Percentiles rank a stretch among this genome's conserved stretches.
Conservation (phyloP, 2,888 invertebrate genomes). For the Melipona bicolor region DNA sequence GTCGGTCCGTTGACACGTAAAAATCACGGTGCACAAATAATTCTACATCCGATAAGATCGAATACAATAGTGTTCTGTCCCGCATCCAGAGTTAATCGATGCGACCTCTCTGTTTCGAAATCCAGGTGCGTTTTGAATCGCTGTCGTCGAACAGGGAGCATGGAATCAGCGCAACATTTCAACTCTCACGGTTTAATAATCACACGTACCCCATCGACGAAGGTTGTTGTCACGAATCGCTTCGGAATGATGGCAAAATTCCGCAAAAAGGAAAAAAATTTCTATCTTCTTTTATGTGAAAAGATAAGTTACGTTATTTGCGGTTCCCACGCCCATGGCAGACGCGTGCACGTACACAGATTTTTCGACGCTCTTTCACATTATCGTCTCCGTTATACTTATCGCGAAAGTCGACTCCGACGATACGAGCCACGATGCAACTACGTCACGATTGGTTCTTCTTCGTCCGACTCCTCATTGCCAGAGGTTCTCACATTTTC, state of each 20-base stretch:
- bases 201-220: slow-evolving; percentile 22
- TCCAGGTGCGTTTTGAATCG: slow-evolving; percentile 30
- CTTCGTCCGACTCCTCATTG: slow-evolving; percentile 39
- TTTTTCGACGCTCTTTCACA: slow-evolving; percentile 64
- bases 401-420: slow-evolving; percentile 67
- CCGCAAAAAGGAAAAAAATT: slow-evolving; percentile 42
- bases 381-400: slow-evolving; percentile 64
- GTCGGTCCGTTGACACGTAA: slow-evolving; percentile 15
- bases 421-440: slow-evolving; percentile 58
- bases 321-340: slow-evolving; percentile 68
- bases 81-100: slow-evolving; percentile 50
- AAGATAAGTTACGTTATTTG: slow-evolving; percentile 67
- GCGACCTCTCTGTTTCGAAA: slow-evolving; percentile 49
- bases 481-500: slow-evolving; percentile 55
- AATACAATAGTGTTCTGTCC: slow-evolving; percentile 46
- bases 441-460: slow-evolving; percentile 53
- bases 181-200: slow-evolving; percentile 48
- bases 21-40: slow-evolving; percentile 43
- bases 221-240: slow-evolving; percentile 47
- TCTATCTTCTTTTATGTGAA: slow-evolving; percentile 57
- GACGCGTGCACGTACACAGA: slow-evolving; percentile 54
- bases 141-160: slow-evolving; percentile 10
- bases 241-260: slow-evolving; percentile 30
- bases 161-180: slow-evolving; percentile 35
- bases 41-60: slow-evolving; percentile 34